Evolutionary conservation across 2,888 invertebrate genomes (phyloP), one percentile per base, ranked within the genome.

Genomic region (Globia sparganii): DNA sequence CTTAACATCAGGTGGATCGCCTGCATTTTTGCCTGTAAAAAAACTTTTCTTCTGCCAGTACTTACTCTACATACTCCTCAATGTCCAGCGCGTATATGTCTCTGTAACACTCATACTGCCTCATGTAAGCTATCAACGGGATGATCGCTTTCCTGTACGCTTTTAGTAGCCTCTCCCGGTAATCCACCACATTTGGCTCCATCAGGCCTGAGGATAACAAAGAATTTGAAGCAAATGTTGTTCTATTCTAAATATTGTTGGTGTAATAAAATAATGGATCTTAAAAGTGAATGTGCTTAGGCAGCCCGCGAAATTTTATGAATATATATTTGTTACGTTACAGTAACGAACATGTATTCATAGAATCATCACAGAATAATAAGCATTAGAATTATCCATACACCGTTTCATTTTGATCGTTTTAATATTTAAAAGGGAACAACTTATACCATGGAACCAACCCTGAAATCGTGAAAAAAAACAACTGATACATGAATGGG

Each of bases 91-190:
- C 94, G 90, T 96, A 97, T 40, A 98, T 96, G 0, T 97, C 97
- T 18, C 95, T 93, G 91, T 98, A 97, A 79, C 97, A 96, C 25
- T 97, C 95, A 91, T 97, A 99, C 90, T 97, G 97, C 1, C 94
- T 95, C 56, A 98, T 97, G 91, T 99, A 99, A 0, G 98, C 98
- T 80, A 95, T 95, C 40, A 99, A 94, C 0, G 99, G 98, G 67
- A 98, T 97, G 0, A 97, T 93, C 0, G 98, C 97, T 83, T 97
- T 97, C 4, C 95, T 93, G 88, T 98, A 98, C 21, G 97, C 97
- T 59, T 93, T 91, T 25, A 97, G 90, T n/a, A 98, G 92, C 0
- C 97, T 96, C 2, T 97, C 97, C 40, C 98, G 96, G 83, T 93
- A 96, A 0, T 95, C 95, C 28, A 93, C 93, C 15, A 95, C 96